Evolutionary conservation across 1,140 invertebrate species (phyloP), one percentile per base, ranked within the genome.

Genomic region (Eurosta solidaginis): DNA sequence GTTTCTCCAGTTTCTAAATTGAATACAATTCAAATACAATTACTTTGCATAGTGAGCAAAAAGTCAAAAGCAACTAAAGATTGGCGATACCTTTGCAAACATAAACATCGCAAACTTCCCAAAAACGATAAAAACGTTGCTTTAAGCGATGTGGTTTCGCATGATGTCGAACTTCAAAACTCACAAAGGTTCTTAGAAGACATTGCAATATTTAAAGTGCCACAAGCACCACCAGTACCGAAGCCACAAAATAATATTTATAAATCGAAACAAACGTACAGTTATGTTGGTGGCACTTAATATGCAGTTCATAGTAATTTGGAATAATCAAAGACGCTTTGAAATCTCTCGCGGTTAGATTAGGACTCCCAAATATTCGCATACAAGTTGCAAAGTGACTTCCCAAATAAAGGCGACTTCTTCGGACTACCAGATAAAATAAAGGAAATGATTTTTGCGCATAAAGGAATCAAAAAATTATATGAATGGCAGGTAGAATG

Each of bases 401-500:
- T 88, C 82, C 81, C 82, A 10, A 80, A 81, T 63, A 84, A 88
- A 29, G 90, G 89, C 2, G 80, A 88, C 29, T 96, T 95, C 88
- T 95, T 93, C 90, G 94, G 93, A 1, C 88, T 96, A 17, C 92
- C 94, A 1, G 82, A 88, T 1, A 89, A 86, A 84, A 92, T 94
- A 0, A 90, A 92, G 83, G 82, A 91, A 6, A 84, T 95, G 63
- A 90, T 95, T 52, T 87, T 91, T 74, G 85, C 90, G 76, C 89
- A 92, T 78, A 93, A 93, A 82, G 92, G 92, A 49, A 95, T 96
- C 49, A 84, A 89, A 44, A 88, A 90, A 78, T 84, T 94, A 33
- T 94, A 94, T 89, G 89, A 94, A 81, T 98, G 97, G 96, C 96
- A 98, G 89, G 90, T 95, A 81, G 94, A 97, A 89, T 98, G 96